A percentile compares a stretch with the other conserved stretches of the same genome.
Conservation (phyloP, 2,797 vertebrate genomes). For the Brachyalestes nurse region DNA sequence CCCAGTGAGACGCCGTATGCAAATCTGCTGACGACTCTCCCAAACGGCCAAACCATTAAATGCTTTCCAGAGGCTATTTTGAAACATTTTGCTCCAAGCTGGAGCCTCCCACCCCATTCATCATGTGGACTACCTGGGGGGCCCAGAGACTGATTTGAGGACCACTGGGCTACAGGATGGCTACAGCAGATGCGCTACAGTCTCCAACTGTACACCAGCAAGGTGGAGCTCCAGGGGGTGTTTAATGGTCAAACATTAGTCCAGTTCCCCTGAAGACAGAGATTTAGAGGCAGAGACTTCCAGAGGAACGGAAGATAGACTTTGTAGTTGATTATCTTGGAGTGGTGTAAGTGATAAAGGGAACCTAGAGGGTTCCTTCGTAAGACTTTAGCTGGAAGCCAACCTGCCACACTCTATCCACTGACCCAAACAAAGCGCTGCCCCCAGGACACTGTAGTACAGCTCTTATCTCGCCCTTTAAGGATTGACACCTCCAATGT, state of each 20-base stretch:
- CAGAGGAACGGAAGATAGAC: too few species aligned
- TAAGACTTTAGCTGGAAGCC: neutral
- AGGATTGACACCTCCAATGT: neutral
- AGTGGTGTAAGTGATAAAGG: neutral
- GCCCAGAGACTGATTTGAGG: too few species aligned
- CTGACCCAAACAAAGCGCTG: neutral
- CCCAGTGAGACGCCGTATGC: neutral
- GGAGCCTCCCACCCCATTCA: neutral
- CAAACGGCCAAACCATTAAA: neutral
- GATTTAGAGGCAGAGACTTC: too few species aligned
- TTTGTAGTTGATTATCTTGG: constrained; percentile 6
- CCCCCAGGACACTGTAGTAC: neutral
- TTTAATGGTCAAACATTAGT: too few species aligned
- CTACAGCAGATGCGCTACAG: too few species aligned
- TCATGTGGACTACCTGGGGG: neutral
- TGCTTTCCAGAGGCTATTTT: neutral
- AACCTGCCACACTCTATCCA: neutral
- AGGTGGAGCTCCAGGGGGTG: too few species aligned
- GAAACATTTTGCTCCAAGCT: neutral
- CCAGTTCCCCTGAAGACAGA: too few species aligned
- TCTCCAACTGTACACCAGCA: too few species aligned
- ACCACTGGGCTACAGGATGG: too few species aligned
- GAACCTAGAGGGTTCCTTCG: neutral
- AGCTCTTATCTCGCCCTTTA: neutral
- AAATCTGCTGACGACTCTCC: neutral